Evolutionary conservation across 2,888 invertebrate species (phyloP).

Genomic region (Parelbella ahira): DNA sequence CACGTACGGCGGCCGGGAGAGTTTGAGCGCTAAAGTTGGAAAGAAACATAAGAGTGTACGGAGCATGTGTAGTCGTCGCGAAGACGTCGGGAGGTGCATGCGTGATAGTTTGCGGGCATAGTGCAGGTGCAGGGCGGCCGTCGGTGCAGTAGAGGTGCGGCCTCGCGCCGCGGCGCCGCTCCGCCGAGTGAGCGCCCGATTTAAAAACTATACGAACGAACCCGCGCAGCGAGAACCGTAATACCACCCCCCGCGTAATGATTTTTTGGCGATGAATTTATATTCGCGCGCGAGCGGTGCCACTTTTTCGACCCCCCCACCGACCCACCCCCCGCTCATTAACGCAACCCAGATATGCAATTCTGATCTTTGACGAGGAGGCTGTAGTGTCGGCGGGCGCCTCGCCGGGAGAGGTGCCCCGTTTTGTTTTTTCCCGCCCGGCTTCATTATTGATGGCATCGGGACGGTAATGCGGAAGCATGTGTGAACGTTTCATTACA

Average conservation of each 20-base stretch:
- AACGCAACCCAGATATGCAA: constrained; percentile 84
- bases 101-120: constrained; percentile 49
- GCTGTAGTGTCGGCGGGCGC: constrained; percentile 80
- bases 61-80: constrained; percentile 21
- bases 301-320: constrained; percentile 78
- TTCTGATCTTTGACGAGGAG: constrained; percentile 83
- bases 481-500: constrained; percentile 81
- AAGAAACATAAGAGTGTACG: constrained; percentile 7
- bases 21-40: background rate
- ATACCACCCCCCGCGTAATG: constrained; percentile 90
- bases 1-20: constrained; percentile 2
- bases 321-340: constrained; percentile 78
- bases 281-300: constrained; percentile 84
- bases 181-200: constrained; percentile 75
- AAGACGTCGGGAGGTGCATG: constrained; percentile 48
- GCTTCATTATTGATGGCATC: constrained; percentile 81
- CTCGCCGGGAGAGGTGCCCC: constrained; percentile 76
- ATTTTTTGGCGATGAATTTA: constrained; percentile 92
- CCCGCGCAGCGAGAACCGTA: constrained; percentile 80
- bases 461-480: constrained; percentile 80
- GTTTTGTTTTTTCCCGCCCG: constrained; percentile 81
- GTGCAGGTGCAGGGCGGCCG: constrained; percentile 44
- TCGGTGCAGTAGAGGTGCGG: constrained; percentile 53
- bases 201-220: constrained; percentile 78
- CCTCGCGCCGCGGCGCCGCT: constrained; percentile 69